Base-by-base conservation (phyloP, 2,797 vertebrate genomes). In the Poeciliopsis turneri region DNA sequence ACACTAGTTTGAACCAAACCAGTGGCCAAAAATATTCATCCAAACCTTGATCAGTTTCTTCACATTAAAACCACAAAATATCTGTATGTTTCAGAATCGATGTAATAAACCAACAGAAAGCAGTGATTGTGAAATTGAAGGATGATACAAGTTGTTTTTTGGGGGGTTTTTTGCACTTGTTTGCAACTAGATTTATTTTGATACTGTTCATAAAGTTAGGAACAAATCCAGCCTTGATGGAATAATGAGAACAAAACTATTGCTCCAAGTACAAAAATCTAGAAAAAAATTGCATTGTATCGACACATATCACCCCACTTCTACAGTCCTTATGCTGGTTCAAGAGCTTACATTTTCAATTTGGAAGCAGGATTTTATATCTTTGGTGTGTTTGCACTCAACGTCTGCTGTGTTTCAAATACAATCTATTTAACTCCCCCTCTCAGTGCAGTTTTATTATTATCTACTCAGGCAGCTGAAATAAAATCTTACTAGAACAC, bases 1-100 rank as follows among this genome's bases (percentile, higher is more conserved):
- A 78, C 80, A 57, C 51, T 70, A 5, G 77, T 86, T 71, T 23
- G 39, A n/a, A 80, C 81, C 51, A 55, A 70, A 74, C n/a, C 15
- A 49, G 59, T 23, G 7, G 7, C 0, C 33, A 23, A 39, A 66
- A 10, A 20, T 66, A 66, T 66, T 39, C 33, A 36, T 10, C 18
- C 33, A 10, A 39, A 36, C 61, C 5, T 36, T 66, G 6, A 1
- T 36, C 15, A 66, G 15, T 39, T 20, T 9, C 16, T 64, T 18
- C 33, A 64, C 30, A 33, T 15, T 33, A 8, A 61, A 64, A 64
- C 30, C 30, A 64, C 15, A 33, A 64, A 64, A 64, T 49, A 49
- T 49, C 1, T 15, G 13, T 15, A 18, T 64, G n/a, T 33, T 36
- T 64, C 16, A 30, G 59, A 33, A 18, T 33, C 20, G 18, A 64